phyloP scores from a whole-genome alignment of 2,113 vertebrate species.

The Embiotoca jacksoni region DNA sequence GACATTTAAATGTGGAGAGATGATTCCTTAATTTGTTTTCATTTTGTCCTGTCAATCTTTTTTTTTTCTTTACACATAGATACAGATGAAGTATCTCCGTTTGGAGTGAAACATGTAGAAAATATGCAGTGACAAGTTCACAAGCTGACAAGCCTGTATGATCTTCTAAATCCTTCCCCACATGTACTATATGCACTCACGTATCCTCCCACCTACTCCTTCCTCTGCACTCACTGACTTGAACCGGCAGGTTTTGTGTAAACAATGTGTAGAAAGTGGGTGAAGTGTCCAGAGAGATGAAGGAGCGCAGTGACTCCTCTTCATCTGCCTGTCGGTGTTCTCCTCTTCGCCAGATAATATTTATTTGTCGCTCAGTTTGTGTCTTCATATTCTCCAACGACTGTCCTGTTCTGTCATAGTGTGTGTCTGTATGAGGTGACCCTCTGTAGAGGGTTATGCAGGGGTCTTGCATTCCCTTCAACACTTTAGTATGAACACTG shows the following conservation, averaged over 20 bases:
- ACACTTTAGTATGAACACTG: not conserved
- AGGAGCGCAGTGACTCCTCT: slow-evolving; percentile 16
- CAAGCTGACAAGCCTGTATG: slow-evolving; percentile 30
- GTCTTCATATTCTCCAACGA: not conserved
- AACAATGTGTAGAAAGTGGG: slow-evolving; percentile 62
- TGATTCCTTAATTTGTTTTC: not conserved
- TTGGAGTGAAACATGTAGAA: slow-evolving; percentile 18
- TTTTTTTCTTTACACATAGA: no score
- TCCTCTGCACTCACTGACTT: not conserved
- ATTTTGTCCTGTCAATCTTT: not conserved
- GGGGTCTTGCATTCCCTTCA: not conserved
- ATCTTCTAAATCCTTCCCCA: slow-evolving; percentile 6
- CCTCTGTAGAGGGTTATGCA: not conserved
- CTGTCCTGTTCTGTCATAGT: slow-evolving; percentile 1
- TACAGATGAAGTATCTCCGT: no score
- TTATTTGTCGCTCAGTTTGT: slow-evolving; percentile 33
- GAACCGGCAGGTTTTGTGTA: slow-evolving; percentile 54
- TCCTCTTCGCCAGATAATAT: slow-evolving; percentile 43
- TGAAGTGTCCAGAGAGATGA: slow-evolving; percentile 73
- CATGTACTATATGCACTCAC: not conserved
- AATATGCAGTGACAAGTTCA: slow-evolving; percentile 10
- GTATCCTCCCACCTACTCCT: not conserved
- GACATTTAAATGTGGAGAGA: no score
- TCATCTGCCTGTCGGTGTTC: slow-evolving; percentile 45
- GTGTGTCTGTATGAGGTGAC: slow-evolving; percentile 1